Evolutionary conservation across 2,797 vertebrate species (phyloP).

Genomic region (Peromyscus attwateri): DNA sequence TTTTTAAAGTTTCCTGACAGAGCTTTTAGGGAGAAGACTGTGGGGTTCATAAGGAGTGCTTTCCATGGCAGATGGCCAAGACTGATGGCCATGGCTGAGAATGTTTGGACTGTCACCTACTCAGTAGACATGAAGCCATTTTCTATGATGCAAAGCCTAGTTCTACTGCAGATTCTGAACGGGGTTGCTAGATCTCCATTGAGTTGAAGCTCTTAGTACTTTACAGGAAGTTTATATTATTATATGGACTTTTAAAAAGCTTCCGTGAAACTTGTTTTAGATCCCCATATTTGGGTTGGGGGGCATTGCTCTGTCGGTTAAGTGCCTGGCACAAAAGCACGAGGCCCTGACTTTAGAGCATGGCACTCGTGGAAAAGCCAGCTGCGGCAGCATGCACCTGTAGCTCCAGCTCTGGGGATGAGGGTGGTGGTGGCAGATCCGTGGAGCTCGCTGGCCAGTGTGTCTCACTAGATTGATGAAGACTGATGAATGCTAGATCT

Average conservation of each 20-base stretch:
- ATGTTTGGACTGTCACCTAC: neutral
- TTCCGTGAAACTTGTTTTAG: conserved; percentile 38
- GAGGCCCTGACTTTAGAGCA: neutral
- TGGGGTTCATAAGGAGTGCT: neutral
- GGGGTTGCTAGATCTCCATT: neutral
- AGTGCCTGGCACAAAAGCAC: neutral
- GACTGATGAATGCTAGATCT: too few relatives aligned
- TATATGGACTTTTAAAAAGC: neutral
- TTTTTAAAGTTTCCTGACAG: neutral
- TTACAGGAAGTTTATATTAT: neutral
- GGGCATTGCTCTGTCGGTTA: neutral
- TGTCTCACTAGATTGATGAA: neutral
- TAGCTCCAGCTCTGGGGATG: neutral
- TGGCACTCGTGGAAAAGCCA: neutral
- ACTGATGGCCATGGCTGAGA: accelerated
- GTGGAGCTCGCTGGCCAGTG: neutral
- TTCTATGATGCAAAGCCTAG: neutral
- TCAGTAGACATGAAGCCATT: neutral
- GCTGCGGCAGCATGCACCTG: too few relatives aligned
- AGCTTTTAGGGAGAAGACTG: neutral
- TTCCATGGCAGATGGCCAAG: too few relatives aligned
- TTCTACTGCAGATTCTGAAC: neutral
- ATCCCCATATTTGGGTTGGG: neutral
- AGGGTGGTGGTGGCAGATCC: neutral
- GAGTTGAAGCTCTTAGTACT: neutral